These are phyloP conservation scores for Heterocephalus glaber DNA, from an alignment of 2,113 vertebrate genomes.

Conservation along the genomic window DNA sequence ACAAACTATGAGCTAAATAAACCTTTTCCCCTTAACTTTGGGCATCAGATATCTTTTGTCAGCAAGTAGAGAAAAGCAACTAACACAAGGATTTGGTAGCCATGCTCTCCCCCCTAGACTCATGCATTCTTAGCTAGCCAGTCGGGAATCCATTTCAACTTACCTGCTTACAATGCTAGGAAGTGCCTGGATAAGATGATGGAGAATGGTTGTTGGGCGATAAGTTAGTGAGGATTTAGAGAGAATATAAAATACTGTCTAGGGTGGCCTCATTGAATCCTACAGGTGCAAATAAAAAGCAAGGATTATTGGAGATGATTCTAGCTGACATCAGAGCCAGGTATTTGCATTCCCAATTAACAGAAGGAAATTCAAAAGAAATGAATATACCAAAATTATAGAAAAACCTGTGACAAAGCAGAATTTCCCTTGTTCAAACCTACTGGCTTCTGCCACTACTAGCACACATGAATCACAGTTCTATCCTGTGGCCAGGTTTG, in stretches of 20 bases:
- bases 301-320: background rate
- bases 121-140: background rate
- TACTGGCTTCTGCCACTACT: background rate
- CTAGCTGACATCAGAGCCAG: background rate
- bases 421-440: background rate
- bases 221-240: background rate
- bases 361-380: constrained; percentile 12
- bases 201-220: background rate
- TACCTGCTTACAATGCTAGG: background rate
- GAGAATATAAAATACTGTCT: background rate
- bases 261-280: background rate
- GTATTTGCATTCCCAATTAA: constrained; percentile 8
- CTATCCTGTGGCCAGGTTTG: background rate
- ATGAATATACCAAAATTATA: background rate
- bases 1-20: no score
- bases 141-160: background rate
- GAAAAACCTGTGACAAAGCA: background rate
- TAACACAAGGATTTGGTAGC: no score
- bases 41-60: no score
- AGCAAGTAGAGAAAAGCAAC: no score
- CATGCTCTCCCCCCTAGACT: background rate
- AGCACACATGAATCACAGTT: no score
- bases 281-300: background rate
- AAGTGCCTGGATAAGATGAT: background rate
- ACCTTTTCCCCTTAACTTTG: no score